Evolutionary conservation across 2,797 vertebrate genomes (phyloP).

Genomic region (Clarias fuscus): DNA sequence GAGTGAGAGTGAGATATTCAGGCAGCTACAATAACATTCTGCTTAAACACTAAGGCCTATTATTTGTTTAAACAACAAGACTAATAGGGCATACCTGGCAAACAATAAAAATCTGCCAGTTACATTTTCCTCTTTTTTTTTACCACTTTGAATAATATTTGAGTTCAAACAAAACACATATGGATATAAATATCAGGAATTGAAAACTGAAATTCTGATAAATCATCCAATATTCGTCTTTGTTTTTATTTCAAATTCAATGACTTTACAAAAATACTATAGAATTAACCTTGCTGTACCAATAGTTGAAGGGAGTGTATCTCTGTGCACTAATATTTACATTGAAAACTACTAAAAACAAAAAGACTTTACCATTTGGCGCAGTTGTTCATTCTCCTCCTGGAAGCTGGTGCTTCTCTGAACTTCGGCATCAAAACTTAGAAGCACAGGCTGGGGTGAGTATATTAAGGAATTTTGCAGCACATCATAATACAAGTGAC

Average conservation of each 20-base stretch:
- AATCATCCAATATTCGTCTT: no score
- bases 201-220: no score
- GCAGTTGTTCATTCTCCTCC: constrained; percentile 90
- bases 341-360: not conserved
- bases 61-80: not conserved
- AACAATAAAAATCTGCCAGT: not conserved
- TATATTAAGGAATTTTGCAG: constrained; percentile 69
- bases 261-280: not conserved
- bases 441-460: constrained; percentile 88
- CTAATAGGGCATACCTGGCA: not conserved
- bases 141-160: not conserved
- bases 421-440: constrained; percentile 92
- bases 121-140: not conserved
- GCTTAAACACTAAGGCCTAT: not conserved
- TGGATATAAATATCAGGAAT: no score
- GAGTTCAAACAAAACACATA: not conserved
- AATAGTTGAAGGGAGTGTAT: not conserved
- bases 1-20: no score
- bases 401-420: constrained; percentile 81
- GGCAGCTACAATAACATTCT: not conserved
- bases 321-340: not conserved
- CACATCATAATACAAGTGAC: not conserved
- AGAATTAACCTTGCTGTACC: not conserved
- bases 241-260: not conserved
- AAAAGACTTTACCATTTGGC: constrained; percentile 79